A percentile compares a stretch with the other conserved stretches of the same genome.
These are phyloP conservation scores for Corvus moneduloides DNA, from an alignment of 2,113 vertebrate species.

Conservation along the genomic window DNA sequence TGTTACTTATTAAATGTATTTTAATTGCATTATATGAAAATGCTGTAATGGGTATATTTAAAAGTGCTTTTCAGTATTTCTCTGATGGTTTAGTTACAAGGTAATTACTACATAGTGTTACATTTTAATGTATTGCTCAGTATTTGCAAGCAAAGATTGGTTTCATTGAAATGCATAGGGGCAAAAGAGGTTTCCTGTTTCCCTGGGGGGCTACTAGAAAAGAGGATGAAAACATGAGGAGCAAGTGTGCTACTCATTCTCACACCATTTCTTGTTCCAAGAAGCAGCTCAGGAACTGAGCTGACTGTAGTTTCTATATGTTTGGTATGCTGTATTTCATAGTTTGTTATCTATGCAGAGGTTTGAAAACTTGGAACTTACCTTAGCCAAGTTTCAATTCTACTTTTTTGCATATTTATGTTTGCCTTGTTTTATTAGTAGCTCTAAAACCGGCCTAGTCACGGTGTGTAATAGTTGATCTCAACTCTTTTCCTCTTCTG, in stretches of 20 bases:
- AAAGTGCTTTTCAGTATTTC: neutral
- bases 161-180: neutral
- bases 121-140: neutral
- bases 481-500: neutral
- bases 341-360: neutral
- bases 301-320: neutral
- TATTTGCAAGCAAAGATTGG: neutral
- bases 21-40: neutral
- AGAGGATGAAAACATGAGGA: neutral
- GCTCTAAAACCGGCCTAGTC: neutral
- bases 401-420: neutral
- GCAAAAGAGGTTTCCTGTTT: neutral
- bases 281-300: neutral
- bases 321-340: neutral
- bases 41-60: neutral
- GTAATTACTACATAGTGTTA: neutral
- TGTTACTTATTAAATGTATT: neutral
- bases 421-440: neutral
- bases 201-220: neutral
- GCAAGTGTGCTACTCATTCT: neutral
- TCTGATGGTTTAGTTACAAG: neutral
- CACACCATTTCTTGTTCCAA: neutral
- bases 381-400: neutral
- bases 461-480: neutral
- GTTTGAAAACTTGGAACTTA: neutral